Conservation (phyloP, 2,113 vertebrate species). For the Neogobius melanostomus region DNA sequence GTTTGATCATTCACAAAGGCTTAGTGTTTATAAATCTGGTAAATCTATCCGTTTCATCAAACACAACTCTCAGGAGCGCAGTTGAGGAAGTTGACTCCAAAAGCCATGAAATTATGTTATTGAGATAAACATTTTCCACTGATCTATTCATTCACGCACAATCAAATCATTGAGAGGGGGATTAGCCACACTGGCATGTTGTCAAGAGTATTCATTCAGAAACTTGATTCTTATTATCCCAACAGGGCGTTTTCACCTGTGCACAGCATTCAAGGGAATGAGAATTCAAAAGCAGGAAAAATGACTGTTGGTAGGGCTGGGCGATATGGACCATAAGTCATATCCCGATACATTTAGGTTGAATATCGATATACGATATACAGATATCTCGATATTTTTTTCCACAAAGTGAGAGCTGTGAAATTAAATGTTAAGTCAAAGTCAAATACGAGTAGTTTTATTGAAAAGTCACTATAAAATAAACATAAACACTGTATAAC, state of each 20-base stretch:
- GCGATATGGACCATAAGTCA: too few relatives aligned
- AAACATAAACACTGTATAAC: too few relatives aligned
- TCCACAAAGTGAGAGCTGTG: too few relatives aligned
- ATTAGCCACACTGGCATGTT: slow-evolving; percentile 22
- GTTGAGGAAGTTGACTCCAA: slow-evolving; percentile 27
- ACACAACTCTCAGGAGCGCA: slow-evolving; percentile 42
- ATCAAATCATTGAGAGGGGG: slow-evolving; percentile 36
- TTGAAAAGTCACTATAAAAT: too few relatives aligned
- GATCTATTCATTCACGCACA: slow-evolving; percentile 38
- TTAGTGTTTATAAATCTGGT: slow-evolving; percentile 58
- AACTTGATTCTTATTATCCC: slow-evolving; percentile 52
- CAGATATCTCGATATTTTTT: too few relatives aligned
- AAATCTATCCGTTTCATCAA: slow-evolving; percentile 50
- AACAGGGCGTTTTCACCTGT: slow-evolving; percentile 16
- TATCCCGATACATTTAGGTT: too few relatives aligned
- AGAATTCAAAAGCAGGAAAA: neutral
- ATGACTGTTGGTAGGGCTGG: neutral
- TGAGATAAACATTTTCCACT: slow-evolving; percentile 28
- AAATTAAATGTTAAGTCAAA: too few relatives aligned
- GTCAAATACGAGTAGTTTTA: too few relatives aligned
- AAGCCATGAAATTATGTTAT: slow-evolving; percentile 41
- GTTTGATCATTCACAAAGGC: slow-evolving; percentile 62
- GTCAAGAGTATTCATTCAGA: slow-evolving; percentile 35
- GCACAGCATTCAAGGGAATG: slow-evolving; percentile 3
- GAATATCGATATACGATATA: too few relatives aligned